Conservation (phyloP, 2,113 vertebrate species). For the Ondatra zibethicus region DNA sequence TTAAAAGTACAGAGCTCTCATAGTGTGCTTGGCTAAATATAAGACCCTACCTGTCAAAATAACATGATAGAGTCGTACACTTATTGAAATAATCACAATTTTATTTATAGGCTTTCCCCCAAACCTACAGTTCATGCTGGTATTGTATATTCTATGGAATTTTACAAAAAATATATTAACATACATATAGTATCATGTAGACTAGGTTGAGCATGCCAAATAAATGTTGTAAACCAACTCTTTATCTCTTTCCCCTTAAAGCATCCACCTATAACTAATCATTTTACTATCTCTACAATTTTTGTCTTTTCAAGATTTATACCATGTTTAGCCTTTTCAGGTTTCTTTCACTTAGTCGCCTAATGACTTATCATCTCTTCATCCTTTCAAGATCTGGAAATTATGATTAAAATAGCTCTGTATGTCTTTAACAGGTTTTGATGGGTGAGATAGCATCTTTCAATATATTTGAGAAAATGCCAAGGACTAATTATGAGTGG, state of each 20-base stretch:
- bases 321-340: background rate
- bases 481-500: background rate
- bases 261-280: background rate
- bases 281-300: background rate
- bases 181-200: background rate
- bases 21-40: background rate
- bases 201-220: background rate
- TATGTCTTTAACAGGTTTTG: background rate
- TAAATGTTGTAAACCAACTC: background rate
- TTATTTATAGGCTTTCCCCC: rapidly evolving
- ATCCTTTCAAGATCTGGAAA: background rate
- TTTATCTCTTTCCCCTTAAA: background rate
- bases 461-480: background rate
- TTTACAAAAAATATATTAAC: background rate
- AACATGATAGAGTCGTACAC: no score
- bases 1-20: background rate
- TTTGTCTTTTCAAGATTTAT: background rate
- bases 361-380: background rate
- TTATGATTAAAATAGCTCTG: background rate
- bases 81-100: background rate
- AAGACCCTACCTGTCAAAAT: background rate
- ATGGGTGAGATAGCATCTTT: background rate
- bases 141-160: background rate
- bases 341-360: background rate
- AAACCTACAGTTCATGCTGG: background rate